phyloP scores from a whole-genome alignment of 2,113 vertebrate genomes.

The rat (Rattus norvegicus) region DNA sequence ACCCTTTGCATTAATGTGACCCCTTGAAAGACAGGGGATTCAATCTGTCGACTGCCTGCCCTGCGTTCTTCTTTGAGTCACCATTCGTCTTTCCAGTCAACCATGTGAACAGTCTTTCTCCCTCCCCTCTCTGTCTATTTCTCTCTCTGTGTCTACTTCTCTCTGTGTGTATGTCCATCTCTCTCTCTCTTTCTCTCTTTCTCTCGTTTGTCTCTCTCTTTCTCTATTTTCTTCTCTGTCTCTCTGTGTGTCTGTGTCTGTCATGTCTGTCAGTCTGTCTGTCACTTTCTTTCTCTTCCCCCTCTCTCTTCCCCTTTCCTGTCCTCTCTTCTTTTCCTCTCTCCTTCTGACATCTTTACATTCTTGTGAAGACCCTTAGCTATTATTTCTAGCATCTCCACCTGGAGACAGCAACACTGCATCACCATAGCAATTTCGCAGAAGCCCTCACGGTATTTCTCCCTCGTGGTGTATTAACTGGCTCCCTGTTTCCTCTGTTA shows the following conservation, averaged over 20 bases:
- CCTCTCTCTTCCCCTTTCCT: too few relatives aligned
- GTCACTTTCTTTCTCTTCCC: rapidly evolving
- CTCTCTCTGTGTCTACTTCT: too few relatives aligned
- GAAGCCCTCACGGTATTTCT: neutral
- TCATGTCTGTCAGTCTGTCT: too few relatives aligned
- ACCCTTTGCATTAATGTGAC: slow-evolving; percentile 8
- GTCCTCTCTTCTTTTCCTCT: rapidly evolving
- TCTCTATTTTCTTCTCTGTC: neutral
- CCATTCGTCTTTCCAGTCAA: neutral
- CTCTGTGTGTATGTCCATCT: too few relatives aligned
- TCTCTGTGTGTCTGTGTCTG: neutral
- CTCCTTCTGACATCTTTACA: neutral
- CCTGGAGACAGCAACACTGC: neutral
- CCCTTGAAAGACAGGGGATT: neutral
- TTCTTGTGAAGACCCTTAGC: neutral
- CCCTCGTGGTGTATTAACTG: neutral
- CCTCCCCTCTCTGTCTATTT: neutral
- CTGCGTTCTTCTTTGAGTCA: slow-evolving; percentile 9
- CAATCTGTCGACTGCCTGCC: slow-evolving; percentile 6
- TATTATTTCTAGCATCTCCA: neutral
- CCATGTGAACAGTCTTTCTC: neutral
- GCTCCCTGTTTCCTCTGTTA: neutral
- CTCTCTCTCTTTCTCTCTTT: neutral
- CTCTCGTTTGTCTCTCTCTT: neutral
- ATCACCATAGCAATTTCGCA: neutral